Evolutionary conservation across 2,113 vertebrate genomes (phyloP), one percentile per base, ranked within the genome.

Genomic region (Hyperopisus bebe): DNA sequence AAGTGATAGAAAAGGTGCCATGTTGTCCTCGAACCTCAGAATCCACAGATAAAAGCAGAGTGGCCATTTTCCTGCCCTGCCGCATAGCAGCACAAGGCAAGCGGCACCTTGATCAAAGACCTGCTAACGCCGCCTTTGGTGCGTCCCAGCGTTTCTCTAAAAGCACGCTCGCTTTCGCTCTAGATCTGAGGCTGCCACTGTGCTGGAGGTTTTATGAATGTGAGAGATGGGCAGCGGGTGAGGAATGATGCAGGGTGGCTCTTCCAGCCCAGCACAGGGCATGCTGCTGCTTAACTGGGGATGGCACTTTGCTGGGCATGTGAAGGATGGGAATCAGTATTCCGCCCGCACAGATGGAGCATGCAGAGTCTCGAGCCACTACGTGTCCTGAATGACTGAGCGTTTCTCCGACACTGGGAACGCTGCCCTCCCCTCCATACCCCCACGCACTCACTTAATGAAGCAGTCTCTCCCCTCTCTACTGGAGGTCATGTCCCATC

Each of bases 381-480:
- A 94, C 94, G 93, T 93, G 92, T 94, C 93, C 91, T 89, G 93
- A 66, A 90, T 74, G 35, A 58, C 84, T 84, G 84, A 70, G 84
- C 13, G 44, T 21, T 58, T 19, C 48, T 35, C 85, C 19, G 3
- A 87, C 89, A 31, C 31, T 51, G 35, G 39, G n/a, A 88, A 58
- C 1, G 21, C n/a, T 53, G 27, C 48, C 85, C 46, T 58, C 27
- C 53, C 31, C 31, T 15, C 39, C 80, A 8, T 44, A 85, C 42
- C 66, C 55, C 80, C 48, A 50, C 9, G 47, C 27, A 93, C 96
- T 74, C 95, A 99, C 98, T 95, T 97, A 96, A 96, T 96, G 96
- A 97, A 97, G 96, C 95, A 97, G 90, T 98, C 97, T 94, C 97
- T 96, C 94, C 96, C 96, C 94, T 99, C 96, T 95, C 96, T 96